Percentiles rank a stretch among this genome's conserved stretches.
Evolutionary conservation across 2,797 vertebrate genomes (phyloP).

Genomic region (Ispidina lecontei): DNA sequence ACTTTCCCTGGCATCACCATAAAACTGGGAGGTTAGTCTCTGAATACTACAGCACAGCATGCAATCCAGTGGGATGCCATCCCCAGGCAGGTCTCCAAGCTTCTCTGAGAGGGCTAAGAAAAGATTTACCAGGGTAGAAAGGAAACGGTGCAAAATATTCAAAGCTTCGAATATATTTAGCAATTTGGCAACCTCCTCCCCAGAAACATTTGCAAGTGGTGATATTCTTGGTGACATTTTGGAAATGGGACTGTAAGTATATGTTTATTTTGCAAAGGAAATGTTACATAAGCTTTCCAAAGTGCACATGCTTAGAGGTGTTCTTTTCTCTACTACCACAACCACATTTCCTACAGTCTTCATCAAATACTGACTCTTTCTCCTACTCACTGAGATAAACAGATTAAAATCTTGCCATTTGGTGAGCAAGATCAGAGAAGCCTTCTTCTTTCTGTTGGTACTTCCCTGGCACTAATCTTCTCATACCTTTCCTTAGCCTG

Average conservation of each 20-base stretch:
- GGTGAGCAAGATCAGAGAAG: neutral
- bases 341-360: conserved; percentile 19
- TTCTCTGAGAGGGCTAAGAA: neutral
- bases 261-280: conserved; percentile 62
- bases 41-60: neutral
- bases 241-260: neutral
- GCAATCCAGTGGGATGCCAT: neutral
- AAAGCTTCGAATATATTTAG: neutral
- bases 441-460: conserved; percentile 53
- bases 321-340: conserved; percentile 42
- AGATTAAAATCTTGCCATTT: conserved; percentile 50
- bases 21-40: neutral
- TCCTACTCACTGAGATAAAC: conserved; percentile 11
- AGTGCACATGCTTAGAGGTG: conserved; percentile 29
- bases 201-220: conserved; percentile 14
- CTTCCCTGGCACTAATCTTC: conserved; percentile 27
- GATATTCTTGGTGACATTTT: conserved; percentile 35
- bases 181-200: conserved; percentile 6
- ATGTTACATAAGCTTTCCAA: conserved; percentile 27
- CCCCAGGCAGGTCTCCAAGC: neutral
- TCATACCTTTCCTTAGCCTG: conserved; percentile 22
- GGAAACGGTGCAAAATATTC: neutral
- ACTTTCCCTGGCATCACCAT: neutral
- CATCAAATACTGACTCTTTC: conserved; percentile 19
- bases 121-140: neutral